A percentile compares a stretch with the other conserved stretches of the same genome.
These are phyloP conservation scores for Sarcophaga variegata DNA, from an alignment of 2,888 invertebrate species.

Conservation along the genomic window DNA sequence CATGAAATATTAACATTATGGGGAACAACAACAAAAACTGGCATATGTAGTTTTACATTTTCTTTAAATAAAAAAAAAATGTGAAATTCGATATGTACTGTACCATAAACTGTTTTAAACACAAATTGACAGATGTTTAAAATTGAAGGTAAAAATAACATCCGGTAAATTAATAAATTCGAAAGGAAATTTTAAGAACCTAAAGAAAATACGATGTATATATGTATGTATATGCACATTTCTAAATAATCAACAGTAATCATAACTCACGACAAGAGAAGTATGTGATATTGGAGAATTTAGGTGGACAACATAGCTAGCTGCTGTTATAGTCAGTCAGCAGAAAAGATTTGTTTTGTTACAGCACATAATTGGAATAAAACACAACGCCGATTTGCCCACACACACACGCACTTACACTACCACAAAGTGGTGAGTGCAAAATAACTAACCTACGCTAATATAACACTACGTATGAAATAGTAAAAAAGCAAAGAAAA, in stretches of 20 bases:
- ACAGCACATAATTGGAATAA: too few relatives aligned
- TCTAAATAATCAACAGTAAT: too few relatives aligned
- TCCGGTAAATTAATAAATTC: slow-evolving; percentile 22
- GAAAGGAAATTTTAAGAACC: background rate
- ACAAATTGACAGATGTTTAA: slow-evolving; percentile 30
- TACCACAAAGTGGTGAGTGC: slow-evolving; percentile 32
- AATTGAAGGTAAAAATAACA: slow-evolving; percentile 17
- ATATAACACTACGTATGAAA: slow-evolving; percentile 55
- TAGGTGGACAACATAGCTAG: too few relatives aligned
- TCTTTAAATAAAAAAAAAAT: background rate
- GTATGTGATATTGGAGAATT: too few relatives aligned
- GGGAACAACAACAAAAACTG: too few relatives aligned
- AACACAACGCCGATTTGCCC: slow-evolving; percentile 19
- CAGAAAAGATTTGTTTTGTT: too few relatives aligned
- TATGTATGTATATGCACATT: too few relatives aligned
- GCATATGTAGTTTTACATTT: too few relatives aligned
- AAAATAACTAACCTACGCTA: slow-evolving; percentile 71
- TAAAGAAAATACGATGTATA: background rate
- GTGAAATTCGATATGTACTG: slow-evolving; percentile 18
- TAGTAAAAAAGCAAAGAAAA: slow-evolving; percentile 56
- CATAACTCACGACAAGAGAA: too few relatives aligned
- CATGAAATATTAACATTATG: too few relatives aligned
- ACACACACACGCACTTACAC: slow-evolving; percentile 16
- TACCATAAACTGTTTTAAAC: background rate
- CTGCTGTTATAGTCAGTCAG: too few relatives aligned